phyloP scores from a whole-genome alignment of 2,888 invertebrate genomes.

The Macropis europaea region DNA sequence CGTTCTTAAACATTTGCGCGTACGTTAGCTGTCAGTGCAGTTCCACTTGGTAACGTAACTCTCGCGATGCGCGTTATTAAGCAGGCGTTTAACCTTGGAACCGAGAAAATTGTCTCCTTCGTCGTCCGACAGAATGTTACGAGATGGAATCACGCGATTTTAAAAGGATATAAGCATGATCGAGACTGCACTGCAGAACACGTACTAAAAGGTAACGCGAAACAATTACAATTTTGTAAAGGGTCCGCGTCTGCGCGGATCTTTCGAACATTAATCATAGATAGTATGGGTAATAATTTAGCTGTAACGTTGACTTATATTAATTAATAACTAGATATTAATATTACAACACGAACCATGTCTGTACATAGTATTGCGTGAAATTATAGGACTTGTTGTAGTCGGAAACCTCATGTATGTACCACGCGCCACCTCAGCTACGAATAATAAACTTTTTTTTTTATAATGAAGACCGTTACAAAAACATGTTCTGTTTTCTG shows the following conservation, averaged over 20 bases:
- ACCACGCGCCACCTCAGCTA: slow-evolving; percentile 72
- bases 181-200: slow-evolving; percentile 30
- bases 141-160: neutral
- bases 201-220: slow-evolving; percentile 30
- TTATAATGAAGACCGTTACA: slow-evolving; percentile 56
- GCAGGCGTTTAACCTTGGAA: neutral
- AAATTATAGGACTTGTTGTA: slow-evolving; percentile 68
- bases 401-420: slow-evolving; percentile 73
- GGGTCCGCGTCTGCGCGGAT: slow-evolving; percentile 21
- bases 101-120: neutral
- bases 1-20: slow-evolving; percentile 34
- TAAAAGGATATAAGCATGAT: too few species aligned
- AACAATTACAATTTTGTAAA: slow-evolving; percentile 33
- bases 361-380: slow-evolving; percentile 71
- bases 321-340: slow-evolving; percentile 66
- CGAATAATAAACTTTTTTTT: slow-evolving; percentile 71
- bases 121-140: slow-evolving; percentile 8
- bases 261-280: slow-evolving; percentile 46
- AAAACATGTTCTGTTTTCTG: neutral
- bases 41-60: slow-evolving; percentile 3
- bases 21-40: slow-evolving; percentile 49
- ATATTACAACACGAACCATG: slow-evolving; percentile 64
- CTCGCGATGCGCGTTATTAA: slow-evolving; percentile 7
- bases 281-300: slow-evolving; percentile 61
- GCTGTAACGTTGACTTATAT: slow-evolving; percentile 55